These are phyloP conservation scores for Thamnaconus septentrionalis DNA, from an alignment of 2,113 vertebrate species.

Conservation along the genomic window DNA sequence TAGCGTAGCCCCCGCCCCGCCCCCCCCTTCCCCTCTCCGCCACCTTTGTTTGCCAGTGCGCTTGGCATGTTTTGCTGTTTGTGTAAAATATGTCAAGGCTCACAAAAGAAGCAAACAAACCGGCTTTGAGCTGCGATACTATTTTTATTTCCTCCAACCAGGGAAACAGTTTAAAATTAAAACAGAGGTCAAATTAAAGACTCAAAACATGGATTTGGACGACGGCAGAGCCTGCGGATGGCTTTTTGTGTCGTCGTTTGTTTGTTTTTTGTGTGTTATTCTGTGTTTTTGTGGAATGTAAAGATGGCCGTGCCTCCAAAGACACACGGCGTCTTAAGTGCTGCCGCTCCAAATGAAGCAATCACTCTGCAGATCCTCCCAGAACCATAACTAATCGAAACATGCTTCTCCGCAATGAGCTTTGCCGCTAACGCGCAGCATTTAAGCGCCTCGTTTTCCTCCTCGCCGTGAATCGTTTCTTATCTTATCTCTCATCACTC, in stretches of 20 bases:
- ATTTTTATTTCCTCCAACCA: no score
- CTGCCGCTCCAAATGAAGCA: slow-evolving; percentile 4
- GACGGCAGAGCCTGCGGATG: no score
- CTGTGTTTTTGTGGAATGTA: no score
- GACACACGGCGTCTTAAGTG: background rate
- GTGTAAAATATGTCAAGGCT: background rate
- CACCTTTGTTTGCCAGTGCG: slow-evolving; percentile 10
- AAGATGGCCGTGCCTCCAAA: background rate
- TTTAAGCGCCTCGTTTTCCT: slow-evolving; percentile 31
- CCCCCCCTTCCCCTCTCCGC: no score
- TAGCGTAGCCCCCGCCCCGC: no score
- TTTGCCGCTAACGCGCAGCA: slow-evolving; percentile 1
- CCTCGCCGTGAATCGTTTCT: slow-evolving; percentile 18
- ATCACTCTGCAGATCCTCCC: slow-evolving; percentile 12
- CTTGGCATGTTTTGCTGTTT: slow-evolving; percentile 3
- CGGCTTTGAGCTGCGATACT: background rate
- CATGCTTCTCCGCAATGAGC: slow-evolving; percentile 9
- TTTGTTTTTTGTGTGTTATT: no score
- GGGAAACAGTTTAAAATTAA: no score
- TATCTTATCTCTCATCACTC: slow-evolving; percentile 40
- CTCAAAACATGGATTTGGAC: no score
- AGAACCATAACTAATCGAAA: slow-evolving; percentile 14
- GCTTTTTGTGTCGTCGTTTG: no score
- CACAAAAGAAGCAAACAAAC: slow-evolving; percentile 12
- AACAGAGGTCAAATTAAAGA: no score